A percentile compares a stretch with the other conserved stretches of the same genome.
Evolutionary conservation across 2,113 vertebrate genomes (phyloP).

Genomic region (Laterallus jamaicensis): DNA sequence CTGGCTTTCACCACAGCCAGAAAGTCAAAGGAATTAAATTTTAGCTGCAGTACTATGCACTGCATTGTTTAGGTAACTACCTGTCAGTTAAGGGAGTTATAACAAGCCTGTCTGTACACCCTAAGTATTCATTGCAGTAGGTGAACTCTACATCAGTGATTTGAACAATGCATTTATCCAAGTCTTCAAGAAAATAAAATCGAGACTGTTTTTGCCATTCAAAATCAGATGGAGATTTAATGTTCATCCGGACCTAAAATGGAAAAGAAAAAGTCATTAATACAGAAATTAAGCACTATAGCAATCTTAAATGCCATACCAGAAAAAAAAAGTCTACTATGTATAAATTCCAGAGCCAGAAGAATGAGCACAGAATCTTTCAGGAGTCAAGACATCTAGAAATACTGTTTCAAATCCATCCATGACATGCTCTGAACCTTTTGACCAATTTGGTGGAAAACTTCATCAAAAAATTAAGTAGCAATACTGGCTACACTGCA

Average conservation of each 20-base stretch:
- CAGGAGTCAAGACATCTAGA: background rate
- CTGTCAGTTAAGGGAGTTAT: conserved; percentile 77
- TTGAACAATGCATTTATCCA: conserved; percentile 73
- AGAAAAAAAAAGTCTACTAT: background rate
- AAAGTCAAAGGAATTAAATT: background rate
- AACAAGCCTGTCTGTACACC: conserved; percentile 75
- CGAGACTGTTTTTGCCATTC: conserved; percentile 77
- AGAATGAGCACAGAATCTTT: background rate
- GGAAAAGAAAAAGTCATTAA: background rate
- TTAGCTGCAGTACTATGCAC: background rate
- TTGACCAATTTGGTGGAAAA: background rate
- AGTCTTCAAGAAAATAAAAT: conserved; percentile 75
- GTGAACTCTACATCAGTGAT: conserved; percentile 76
- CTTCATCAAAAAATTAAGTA: background rate
- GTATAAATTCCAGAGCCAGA: background rate
- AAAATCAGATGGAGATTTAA: conserved; percentile 73
- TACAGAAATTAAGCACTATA: background rate
- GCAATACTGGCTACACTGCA: background rate
- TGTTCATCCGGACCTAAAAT: conserved; percentile 67
- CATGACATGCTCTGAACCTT: background rate
- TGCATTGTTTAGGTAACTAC: conserved; percentile 33
- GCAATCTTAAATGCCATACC: background rate
- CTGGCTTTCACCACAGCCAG: no score
- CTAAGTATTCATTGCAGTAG: conserved; percentile 77
- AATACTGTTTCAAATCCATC: background rate